These are phyloP conservation scores for Varroa destructor DNA, from an alignment of 1,140 invertebrate species.

Conservation along the genomic window DNA sequence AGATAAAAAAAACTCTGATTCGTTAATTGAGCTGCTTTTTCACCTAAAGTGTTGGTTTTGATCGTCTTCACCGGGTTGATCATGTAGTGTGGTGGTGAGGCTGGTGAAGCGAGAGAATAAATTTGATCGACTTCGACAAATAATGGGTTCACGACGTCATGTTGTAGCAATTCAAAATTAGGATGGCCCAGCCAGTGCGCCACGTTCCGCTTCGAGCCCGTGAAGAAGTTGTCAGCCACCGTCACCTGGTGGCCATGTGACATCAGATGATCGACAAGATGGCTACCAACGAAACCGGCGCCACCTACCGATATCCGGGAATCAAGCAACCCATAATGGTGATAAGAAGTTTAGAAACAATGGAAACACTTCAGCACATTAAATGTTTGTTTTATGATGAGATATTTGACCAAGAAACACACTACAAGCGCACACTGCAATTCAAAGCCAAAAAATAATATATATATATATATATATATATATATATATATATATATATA, in stretches of 20 bases:
- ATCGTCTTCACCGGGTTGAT: constrained; percentile 99
- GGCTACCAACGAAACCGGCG: constrained; percentile 96
- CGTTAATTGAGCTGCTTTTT: neutral
- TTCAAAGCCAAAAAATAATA: no score
- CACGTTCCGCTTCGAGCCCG: constrained; percentile 87
- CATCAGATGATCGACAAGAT: constrained; percentile 91
- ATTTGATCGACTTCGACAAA: constrained; percentile 98
- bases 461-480: no score
- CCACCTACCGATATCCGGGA: constrained; percentile 62
- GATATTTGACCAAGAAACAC: no score
- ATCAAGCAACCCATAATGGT: no score
- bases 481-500: no score
- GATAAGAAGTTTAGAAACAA: no score
- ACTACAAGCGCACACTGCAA: no score
- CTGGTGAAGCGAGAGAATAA: constrained; percentile 95
- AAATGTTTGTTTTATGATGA: no score
- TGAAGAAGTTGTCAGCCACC: constrained; percentile 96
- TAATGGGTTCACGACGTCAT: constrained; percentile 95
- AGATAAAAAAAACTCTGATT: neutral
- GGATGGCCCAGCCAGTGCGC: constrained; percentile 98
- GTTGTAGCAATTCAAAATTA: constrained; percentile 97
- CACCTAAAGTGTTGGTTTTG: constrained; percentile 87
- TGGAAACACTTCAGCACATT: no score
- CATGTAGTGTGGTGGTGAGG: constrained; percentile 98
- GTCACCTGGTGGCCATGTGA: constrained; percentile 92